A percentile compares a stretch with the other conserved stretches of the same genome.
Conservation (phyloP, 2,797 vertebrate species). For the Acanthiza pusilla region DNA sequence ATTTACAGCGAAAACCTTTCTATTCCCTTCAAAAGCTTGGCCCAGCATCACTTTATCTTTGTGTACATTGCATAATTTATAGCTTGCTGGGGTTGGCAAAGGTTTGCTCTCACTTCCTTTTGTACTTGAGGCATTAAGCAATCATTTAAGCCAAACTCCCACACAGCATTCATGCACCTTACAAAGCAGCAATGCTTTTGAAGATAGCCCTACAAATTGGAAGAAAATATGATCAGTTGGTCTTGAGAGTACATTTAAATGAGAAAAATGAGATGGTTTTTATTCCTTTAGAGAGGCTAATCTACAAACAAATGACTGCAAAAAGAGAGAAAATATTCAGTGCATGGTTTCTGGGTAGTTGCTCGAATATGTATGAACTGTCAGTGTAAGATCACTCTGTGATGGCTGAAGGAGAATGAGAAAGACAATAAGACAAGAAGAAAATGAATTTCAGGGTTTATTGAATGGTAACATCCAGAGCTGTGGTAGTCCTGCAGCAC, state of each 20-base stretch:
- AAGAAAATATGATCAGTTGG: neutral
- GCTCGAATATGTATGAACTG: neutral
- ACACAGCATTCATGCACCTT: neutral
- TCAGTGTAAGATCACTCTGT: neutral
- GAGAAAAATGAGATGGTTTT: neutral
- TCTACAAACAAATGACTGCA: neutral
- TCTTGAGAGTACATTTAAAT: constrained; percentile 25
- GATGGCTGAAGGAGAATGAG: neutral
- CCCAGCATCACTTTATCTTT: neutral
- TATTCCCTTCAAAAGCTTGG: neutral
- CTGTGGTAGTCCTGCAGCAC: neutral
- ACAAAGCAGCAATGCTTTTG: neutral
- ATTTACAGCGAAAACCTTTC: neutral
- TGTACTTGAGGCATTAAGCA: neutral
- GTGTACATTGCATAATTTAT: neutral
- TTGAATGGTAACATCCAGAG: neutral
- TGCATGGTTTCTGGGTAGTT: neutral
- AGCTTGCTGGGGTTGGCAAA: neutral
- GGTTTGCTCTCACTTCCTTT: neutral
- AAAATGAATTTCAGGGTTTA: neutral
- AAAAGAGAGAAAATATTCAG: neutral
- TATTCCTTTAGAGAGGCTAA: constrained; percentile 24
- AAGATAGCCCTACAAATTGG: constrained; percentile 3
- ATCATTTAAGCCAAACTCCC: neutral
- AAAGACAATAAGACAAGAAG: neutral